Base-by-base conservation (phyloP, 2,888 invertebrate genomes). In the Eupithecia tripunctaria region DNA sequence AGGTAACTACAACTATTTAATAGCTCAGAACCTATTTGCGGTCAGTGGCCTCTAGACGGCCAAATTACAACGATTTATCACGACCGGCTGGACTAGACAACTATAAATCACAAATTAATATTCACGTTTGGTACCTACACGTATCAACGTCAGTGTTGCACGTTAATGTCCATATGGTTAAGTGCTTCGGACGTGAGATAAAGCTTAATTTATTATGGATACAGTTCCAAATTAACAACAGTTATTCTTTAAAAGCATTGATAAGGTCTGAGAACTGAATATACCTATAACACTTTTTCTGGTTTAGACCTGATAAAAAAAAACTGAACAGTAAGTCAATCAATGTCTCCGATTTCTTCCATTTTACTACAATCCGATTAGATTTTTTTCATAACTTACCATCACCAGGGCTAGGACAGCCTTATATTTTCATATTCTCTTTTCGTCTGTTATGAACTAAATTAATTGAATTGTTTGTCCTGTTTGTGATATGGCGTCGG, bases 21-120 rank as follows among this genome's bases (percentile, higher is more conserved):
- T 82, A 82, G 79, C 81, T 82, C 77, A 67, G 77, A 78, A 82
- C 82, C 80, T 81, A 76, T 74, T 68, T 76, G 82, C 79, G 81
- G 84, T 70, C 74, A 76, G 64, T 81, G 80, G 74, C 73, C 75
- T 79, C 76, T 75, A 76, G 82, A 80, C 86, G 81, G 81, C 78
- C 80, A 85, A 86, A 88, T 89, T 89, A 87, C 84, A 74, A 84
- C 86, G 69, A 89, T 89, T 85, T 86, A 89, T 89, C 89, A 89
- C 80, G 68, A 70, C 73, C 89, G 84, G 86, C 82, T 87, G 88
- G 80, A 82, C 74, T 68, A 85, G 89, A 88, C 89, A 87, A 85
- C 85, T 82, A 86, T 88, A 85, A 86, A 88, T 88, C 88, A 87
- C 79, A 82, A 84, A 87, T 89, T 88, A 88, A 85, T 87, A 86